Percentiles rank a stretch among this genome's conserved stretches.
These are phyloP conservation scores for Philantomba maxwellii DNA, from an alignment of 2,113 vertebrate species.

Conservation along the genomic window DNA sequence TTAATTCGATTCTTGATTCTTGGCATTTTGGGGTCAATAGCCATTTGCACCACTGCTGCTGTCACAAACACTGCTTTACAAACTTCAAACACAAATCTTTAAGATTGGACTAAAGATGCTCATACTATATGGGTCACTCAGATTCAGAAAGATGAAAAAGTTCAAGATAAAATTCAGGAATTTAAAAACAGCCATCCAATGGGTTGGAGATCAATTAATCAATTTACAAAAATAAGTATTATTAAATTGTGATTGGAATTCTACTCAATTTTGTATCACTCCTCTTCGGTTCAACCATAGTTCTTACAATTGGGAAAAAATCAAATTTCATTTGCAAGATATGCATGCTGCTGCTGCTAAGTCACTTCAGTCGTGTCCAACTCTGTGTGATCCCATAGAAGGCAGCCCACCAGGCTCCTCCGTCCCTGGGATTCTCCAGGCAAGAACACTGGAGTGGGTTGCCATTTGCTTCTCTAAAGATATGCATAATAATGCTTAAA, in stretches of 20 bases:
- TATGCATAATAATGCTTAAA: background rate
- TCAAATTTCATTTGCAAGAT: background rate
- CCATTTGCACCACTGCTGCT: background rate
- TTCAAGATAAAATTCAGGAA: background rate
- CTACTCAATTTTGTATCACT: background rate
- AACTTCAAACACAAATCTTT: background rate
- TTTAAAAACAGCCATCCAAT: background rate
- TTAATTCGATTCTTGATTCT: background rate
- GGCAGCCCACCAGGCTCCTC: too few species aligned
- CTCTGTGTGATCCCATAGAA: too few species aligned
- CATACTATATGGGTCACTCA: background rate
- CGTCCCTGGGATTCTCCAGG: too few species aligned
- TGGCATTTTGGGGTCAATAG: background rate
- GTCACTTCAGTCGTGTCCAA: too few species aligned
- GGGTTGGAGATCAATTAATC: too few species aligned
- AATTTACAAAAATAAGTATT: background rate
- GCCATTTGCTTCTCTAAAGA: too few species aligned
- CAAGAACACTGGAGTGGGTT: too few species aligned
- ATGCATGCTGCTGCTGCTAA: too few species aligned
- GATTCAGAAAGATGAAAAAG: background rate
- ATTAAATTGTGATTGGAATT: background rate
- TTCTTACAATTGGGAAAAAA: background rate
- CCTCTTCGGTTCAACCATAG: background rate
- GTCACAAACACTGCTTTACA: background rate
- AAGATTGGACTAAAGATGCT: background rate